Evolutionary conservation across 2,113 vertebrate genomes (phyloP).

Genomic region (Tachysurus vachellii): DNA sequence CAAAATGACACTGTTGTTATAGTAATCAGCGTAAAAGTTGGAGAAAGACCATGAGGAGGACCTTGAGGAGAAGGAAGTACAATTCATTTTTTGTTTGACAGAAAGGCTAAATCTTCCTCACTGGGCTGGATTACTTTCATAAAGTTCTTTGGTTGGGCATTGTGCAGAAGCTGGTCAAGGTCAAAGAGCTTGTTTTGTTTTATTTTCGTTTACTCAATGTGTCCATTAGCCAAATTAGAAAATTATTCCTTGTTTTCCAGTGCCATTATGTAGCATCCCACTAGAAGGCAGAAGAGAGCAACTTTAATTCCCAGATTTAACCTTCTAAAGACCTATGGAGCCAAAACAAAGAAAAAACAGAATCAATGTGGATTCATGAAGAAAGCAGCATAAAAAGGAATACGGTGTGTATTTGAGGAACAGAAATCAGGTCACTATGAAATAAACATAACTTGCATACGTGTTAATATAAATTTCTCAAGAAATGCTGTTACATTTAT

Average conservation of each 20-base stretch:
- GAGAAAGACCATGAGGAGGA: conserved; percentile 44
- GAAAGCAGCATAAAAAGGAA: background rate
- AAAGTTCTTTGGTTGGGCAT: conserved; percentile 34
- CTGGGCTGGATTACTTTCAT: background rate
- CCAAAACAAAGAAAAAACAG: conserved; percentile 16
- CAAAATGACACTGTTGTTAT: conserved; percentile 73
- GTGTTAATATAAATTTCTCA: background rate
- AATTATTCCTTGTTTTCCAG: conserved; percentile 2
- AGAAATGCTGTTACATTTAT: background rate
- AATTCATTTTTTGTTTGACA: background rate
- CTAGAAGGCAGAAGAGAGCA: background rate
- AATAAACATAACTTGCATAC: background rate
- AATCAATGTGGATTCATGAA: background rate
- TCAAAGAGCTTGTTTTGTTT: conserved; percentile 6
- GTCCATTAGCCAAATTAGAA: background rate
- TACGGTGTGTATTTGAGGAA: background rate
- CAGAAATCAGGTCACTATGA: background rate
- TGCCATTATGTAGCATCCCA: background rate
- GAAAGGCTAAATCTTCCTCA: background rate
- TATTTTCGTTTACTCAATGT: background rate
- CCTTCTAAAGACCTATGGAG: background rate
- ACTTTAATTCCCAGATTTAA: background rate
- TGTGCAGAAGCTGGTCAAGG: background rate
- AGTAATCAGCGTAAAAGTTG: conserved; percentile 72
- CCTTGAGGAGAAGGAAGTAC: conserved; percentile 36